Evolutionary conservation across 2,113 vertebrate species (phyloP).

Genomic region (Festucalex cinctus): DNA sequence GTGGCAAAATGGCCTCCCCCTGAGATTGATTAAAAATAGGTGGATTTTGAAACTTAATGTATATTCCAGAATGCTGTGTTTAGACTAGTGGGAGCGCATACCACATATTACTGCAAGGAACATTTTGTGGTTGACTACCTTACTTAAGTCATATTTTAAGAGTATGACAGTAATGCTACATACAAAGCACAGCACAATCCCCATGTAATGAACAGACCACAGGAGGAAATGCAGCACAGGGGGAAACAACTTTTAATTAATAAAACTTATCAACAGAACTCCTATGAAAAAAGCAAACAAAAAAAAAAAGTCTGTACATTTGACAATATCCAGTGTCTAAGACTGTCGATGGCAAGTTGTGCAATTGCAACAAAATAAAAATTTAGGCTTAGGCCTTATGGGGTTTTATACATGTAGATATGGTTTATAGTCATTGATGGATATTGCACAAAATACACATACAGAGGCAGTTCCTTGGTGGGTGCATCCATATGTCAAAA

Average conservation of each 20-base stretch:
- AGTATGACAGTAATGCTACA: neutral
- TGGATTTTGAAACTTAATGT: no score
- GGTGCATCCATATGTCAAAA: constrained; percentile 38
- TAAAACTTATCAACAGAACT: constrained; percentile 71
- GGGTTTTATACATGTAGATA: constrained; percentile 41
- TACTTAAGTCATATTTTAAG: neutral
- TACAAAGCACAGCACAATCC: neutral
- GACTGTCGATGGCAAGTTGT: constrained; percentile 61
- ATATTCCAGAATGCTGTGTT: no score
- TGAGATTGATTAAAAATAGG: no score
- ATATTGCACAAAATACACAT: constrained; percentile 72
- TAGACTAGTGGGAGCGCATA: no score
- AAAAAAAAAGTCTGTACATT: constrained; percentile 68
- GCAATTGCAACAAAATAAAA: constrained; percentile 50
- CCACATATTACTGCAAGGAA: no score
- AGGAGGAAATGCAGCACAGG: constrained; percentile 25
- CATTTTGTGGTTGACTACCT: neutral
- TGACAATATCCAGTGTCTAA: constrained; percentile 72
- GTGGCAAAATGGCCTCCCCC: no score
- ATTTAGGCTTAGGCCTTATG: constrained; percentile 36
- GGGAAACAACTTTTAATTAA: constrained; percentile 75
- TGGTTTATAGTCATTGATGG: constrained; percentile 41
- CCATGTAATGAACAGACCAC: neutral
- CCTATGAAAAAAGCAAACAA: constrained; percentile 65
- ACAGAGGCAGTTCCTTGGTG: constrained; percentile 46